Evolutionary conservation across 2,888 invertebrate species (phyloP).

Genomic region (Tipula helvola): DNA sequence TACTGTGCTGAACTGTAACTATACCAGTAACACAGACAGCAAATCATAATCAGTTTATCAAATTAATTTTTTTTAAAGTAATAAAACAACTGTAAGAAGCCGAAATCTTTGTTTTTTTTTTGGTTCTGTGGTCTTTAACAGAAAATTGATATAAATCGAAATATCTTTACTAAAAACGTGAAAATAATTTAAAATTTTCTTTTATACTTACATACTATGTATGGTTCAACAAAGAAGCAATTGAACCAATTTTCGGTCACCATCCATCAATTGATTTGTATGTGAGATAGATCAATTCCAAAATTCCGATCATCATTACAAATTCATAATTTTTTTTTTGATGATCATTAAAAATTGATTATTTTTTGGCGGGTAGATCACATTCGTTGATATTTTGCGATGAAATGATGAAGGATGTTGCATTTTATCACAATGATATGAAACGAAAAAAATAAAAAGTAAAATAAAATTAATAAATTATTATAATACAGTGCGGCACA

Average conservation of each 20-base stretch:
- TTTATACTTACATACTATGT: neutral
- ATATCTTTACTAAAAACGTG: neutral
- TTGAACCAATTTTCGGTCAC: neutral
- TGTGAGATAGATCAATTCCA: neutral
- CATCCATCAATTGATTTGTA: neutral
- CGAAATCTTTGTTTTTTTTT: neutral
- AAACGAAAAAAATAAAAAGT: neutral
- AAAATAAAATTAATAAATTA: neutral
- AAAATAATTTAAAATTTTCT: neutral
- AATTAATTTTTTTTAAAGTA: neutral
- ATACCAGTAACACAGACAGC: neutral
- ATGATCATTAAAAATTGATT: neutral
- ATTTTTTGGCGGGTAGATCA: neutral
- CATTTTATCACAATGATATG: neutral
- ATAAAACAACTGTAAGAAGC: neutral
- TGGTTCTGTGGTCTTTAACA: neutral
- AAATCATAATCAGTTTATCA: neutral
- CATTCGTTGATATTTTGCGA: neutral
- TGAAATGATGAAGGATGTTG: neutral
- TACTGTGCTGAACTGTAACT: neutral
- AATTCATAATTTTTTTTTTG: neutral
- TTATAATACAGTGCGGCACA: neutral
- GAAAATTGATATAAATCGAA: neutral
- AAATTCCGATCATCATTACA: neutral
- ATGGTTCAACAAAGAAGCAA: neutral